A percentile compares a stretch with the other conserved stretches of the same genome.
Evolutionary conservation across 2,113 vertebrate species (phyloP).

Genomic region (Pachyramphus minor): DNA sequence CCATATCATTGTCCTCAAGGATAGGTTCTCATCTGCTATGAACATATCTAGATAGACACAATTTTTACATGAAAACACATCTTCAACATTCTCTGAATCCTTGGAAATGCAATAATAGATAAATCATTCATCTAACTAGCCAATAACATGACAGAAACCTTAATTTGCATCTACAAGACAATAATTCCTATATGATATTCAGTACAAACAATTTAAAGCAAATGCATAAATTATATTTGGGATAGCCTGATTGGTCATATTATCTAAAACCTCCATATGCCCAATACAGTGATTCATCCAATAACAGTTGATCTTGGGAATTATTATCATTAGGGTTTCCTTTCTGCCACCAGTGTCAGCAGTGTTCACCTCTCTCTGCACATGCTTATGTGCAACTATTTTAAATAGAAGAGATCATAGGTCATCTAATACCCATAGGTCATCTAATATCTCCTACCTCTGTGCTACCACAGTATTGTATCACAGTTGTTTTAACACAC

Average conservation of each 20-base stretch:
- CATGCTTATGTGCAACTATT: not conserved
- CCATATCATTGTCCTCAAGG: fast-evolving
- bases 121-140: not conserved
- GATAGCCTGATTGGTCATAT: not conserved
- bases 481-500: not conserved
- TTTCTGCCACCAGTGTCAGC: not conserved
- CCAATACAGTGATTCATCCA: not conserved
- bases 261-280: not conserved
- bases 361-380: not conserved
- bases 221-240: not conserved
- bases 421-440: not conserved
- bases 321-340: not conserved
- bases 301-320: not conserved
- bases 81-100: not conserved
- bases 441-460: not conserved
- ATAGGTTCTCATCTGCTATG: not conserved
- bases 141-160: not conserved
- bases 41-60: not conserved
- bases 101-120: not conserved
- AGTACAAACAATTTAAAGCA: not conserved
- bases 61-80: not conserved
- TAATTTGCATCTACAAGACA: not conserved
- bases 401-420: not conserved
- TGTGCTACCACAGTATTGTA: not conserved
- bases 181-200: not conserved